Conservation (phyloP, 2,113 vertebrate genomes). For the Vombatus ursinus region DNA sequence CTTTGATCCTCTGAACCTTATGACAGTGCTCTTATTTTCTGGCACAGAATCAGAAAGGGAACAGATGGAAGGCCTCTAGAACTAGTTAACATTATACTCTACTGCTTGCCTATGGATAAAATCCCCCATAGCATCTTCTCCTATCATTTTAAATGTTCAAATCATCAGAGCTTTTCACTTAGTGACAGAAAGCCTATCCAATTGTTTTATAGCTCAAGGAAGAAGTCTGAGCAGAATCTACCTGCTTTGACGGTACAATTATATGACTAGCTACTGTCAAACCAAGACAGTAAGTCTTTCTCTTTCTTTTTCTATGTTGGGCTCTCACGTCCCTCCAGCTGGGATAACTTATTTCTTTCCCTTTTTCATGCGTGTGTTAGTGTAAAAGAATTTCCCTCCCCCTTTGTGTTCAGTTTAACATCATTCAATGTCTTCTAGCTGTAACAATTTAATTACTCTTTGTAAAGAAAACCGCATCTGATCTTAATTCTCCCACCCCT, state of each 20-base stretch:
- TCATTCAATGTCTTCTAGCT: slow-evolving; percentile 37
- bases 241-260: not conserved
- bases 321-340: not conserved
- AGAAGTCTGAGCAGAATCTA: not conserved
- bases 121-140: not conserved
- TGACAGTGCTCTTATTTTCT: not conserved
- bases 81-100: not conserved
- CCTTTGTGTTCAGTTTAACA: slow-evolving; percentile 54
- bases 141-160: not conserved
- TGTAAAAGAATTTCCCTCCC: slow-evolving; percentile 36
- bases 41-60: not conserved
- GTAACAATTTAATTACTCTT: slow-evolving; percentile 55
- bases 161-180: not conserved
- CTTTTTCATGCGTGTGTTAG: not conserved
- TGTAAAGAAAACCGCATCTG: slow-evolving; percentile 38
- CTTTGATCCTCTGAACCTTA: not conserved
- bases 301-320: not conserved
- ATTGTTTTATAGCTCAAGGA: slow-evolving; percentile 11
- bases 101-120: slow-evolving; percentile 12
- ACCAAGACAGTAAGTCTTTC: not conserved
- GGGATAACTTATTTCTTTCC: not conserved
- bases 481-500: slow-evolving; percentile 56
- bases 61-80: not conserved
- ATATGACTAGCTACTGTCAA: not conserved
- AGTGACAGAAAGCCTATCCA: not conserved